Conservation (phyloP, 1,140 invertebrate genomes). For the Conopomorpha cramerella region DNA sequence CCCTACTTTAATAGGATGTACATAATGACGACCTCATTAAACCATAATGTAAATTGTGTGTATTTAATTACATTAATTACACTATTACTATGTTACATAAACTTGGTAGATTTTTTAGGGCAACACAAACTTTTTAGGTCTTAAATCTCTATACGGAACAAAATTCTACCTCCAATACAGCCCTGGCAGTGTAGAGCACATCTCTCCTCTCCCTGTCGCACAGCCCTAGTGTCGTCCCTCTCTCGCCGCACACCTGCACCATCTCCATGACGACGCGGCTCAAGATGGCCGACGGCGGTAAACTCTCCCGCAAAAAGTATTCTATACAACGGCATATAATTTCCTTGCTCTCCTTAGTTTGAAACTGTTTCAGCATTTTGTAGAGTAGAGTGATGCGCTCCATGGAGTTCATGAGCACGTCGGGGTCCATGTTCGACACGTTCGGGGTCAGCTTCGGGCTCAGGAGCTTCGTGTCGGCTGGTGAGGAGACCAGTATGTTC, state of each 20-base stretch:
- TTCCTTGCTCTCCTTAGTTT: constrained; percentile 13
- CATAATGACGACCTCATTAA: too few species aligned
- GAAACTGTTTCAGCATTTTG: constrained; percentile 19
- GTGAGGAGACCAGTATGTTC: neutral
- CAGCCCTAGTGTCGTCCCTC: constrained; percentile 19
- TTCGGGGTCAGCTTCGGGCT: constrained; percentile 32
- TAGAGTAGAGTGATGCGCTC: constrained; percentile 42
- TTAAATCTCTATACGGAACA: too few species aligned
- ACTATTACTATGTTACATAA: too few species aligned
- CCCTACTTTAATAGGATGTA: too few species aligned
- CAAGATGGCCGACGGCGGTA: constrained; percentile 44
- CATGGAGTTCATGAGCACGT: constrained; percentile 49
- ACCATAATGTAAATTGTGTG: too few species aligned
- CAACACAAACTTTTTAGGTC: too few species aligned
- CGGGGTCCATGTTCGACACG: constrained; percentile 51
- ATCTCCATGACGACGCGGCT: constrained; percentile 54
- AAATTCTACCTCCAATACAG: constrained; percentile 42
- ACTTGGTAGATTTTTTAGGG: too few species aligned
- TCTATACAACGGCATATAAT: constrained; percentile 21
- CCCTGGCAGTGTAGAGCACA: constrained; percentile 29
- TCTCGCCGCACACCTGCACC: constrained; percentile 42
- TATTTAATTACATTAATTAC: too few species aligned
- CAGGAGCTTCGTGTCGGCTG: constrained; percentile 37
- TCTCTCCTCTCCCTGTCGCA: constrained; percentile 23
- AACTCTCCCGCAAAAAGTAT: constrained; percentile 41